phyloP scores from a whole-genome alignment of 35 echinoderm and acorn worm species.

The Heliocidaris erythrogramma region DNA sequence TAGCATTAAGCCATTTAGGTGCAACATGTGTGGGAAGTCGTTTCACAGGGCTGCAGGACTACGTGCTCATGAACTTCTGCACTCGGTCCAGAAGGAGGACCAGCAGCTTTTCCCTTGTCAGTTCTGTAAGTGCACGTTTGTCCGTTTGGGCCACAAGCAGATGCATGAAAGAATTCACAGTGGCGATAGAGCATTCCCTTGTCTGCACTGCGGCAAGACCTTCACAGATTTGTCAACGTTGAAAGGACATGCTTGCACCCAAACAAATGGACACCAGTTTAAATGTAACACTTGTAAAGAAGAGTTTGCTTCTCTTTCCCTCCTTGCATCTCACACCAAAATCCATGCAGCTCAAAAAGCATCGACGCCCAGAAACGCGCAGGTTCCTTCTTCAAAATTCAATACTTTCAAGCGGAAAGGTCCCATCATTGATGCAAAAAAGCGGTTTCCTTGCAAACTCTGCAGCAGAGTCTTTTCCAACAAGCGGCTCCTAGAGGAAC shows the following conservation, averaged over 20 bases:
- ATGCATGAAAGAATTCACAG: conserved; percentile 69
- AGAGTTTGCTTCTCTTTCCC: background rate
- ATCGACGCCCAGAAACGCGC: background rate
- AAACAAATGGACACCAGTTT: conserved; percentile 14
- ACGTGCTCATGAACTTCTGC: conserved; percentile 47
- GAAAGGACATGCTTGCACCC: conserved; percentile 17
- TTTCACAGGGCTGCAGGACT: conserved; percentile 45
- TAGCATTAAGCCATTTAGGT: conserved; percentile 54
- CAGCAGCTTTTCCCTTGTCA: conserved; percentile 62
- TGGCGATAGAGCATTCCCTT: conserved; percentile 60
- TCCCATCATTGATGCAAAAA: background rate
- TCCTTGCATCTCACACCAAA: conserved; percentile 16
- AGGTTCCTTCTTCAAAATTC: background rate
- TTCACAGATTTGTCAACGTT: conserved; percentile 26
- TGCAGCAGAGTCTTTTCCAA: conserved; percentile 25
- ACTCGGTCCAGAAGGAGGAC: conserved; percentile 43
- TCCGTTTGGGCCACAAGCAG: conserved; percentile 34
- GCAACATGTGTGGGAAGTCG: conserved; percentile 41
- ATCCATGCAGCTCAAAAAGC: background rate
- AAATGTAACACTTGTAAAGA: conserved; percentile 8
- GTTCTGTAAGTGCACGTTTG: conserved; percentile 56
- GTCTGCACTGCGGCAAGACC: conserved; percentile 55
- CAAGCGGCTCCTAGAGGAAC: background rate
- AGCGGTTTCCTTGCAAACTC: conserved; percentile 4
- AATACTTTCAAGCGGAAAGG: background rate